Percentiles rank a stretch among this genome's conserved stretches.
Evolutionary conservation across 2,888 invertebrate genomes (phyloP).

Genomic region (Plebejus argus): DNA sequence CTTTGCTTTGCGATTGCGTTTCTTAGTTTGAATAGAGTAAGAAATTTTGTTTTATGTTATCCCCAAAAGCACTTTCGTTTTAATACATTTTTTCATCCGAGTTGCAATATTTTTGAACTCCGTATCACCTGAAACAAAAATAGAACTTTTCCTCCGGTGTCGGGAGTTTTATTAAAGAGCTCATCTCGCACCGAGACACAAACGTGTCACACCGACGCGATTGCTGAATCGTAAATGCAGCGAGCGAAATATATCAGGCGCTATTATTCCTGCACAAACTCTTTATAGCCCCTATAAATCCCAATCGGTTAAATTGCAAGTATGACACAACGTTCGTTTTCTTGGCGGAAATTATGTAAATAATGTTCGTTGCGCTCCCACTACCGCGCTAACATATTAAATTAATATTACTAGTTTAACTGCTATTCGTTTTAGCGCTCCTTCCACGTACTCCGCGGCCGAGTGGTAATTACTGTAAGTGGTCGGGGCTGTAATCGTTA

Average conservation of each 20-base stretch:
- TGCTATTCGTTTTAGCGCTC: not conserved
- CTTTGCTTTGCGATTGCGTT: not conserved
- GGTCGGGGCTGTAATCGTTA: slow-evolving; percentile 14
- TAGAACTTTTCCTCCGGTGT: slow-evolving; percentile 21
- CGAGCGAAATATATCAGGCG: slow-evolving; percentile 38
- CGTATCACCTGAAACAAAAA: not conserved
- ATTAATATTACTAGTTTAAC: slow-evolving; percentile 9
- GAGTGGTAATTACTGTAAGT: slow-evolving; percentile 3
- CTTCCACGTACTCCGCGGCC: not conserved
- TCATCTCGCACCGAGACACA: slow-evolving; percentile 33
- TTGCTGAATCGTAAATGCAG: slow-evolving; percentile 39
- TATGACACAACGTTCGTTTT: slow-evolving; percentile 36
- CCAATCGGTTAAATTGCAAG: slow-evolving; percentile 41
- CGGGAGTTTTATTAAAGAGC: slow-evolving; percentile 33
- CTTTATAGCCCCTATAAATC: slow-evolving; percentile 41
- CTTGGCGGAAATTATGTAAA: slow-evolving; percentile 33
- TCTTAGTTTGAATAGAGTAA: not conserved
- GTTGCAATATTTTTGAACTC: not conserved
- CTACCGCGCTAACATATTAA: not conserved
- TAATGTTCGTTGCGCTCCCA: slow-evolving; percentile 15
- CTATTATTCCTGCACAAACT: slow-evolving; percentile 39
- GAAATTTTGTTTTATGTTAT: not conserved
- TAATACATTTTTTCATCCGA: not conserved
- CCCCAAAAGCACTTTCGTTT: not conserved
- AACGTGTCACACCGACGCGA: slow-evolving; percentile 31